Conservation (phyloP, 2,797 vertebrate species). For the Falco berigora region DNA sequence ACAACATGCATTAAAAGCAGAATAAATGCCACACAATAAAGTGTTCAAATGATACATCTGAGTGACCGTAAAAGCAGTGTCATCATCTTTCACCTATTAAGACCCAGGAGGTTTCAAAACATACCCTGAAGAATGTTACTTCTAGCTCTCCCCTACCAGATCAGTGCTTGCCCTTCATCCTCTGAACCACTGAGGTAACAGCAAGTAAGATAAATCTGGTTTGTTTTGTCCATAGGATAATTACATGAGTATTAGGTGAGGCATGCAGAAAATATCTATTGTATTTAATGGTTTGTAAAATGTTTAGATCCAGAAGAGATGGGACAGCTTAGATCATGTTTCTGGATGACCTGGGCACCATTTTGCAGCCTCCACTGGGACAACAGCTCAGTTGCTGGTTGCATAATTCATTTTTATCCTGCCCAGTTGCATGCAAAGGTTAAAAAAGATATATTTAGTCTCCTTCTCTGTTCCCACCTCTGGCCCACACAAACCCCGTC, state of each 20-base stretch:
- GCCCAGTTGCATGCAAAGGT: constrained; percentile 43
- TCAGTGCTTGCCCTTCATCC: neutral
- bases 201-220: neutral
- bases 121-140: neutral
- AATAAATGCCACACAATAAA: neutral
- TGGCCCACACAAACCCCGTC: constrained; percentile 51
- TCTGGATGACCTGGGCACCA: neutral
- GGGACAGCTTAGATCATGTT: neutral
- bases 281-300: neutral
- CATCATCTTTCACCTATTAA: neutral
- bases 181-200: neutral
- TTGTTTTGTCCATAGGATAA: neutral
- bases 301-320: neutral
- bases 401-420: constrained; percentile 15
- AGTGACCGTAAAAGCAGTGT: neutral
- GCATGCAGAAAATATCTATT: neutral
- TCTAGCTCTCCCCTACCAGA: neutral
- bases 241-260: neutral
- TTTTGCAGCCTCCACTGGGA: neutral
- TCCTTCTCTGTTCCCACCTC: constrained; percentile 24
- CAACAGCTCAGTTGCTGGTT: neutral
- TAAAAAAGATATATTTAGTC: constrained; percentile 55
- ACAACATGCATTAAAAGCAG: neutral
- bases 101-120: neutral
- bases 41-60: neutral